These are phyloP conservation scores for Lycaena phlaeas DNA, from an alignment of 2,888 invertebrate species.

Conservation along the genomic window DNA sequence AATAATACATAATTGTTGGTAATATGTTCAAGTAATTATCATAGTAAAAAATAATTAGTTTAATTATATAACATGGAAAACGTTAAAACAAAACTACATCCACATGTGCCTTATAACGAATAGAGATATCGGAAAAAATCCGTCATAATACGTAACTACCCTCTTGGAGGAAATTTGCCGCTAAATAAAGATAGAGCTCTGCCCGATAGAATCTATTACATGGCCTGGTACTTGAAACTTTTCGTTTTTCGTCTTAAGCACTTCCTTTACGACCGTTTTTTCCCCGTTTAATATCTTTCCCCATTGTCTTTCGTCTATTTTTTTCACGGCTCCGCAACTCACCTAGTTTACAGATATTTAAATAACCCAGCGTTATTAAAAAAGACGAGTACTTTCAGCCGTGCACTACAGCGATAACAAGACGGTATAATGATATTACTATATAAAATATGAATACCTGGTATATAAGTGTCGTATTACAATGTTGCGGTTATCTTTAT, in stretches of 20 bases:
- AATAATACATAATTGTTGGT: too few species aligned
- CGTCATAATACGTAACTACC: neutral
- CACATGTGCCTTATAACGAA: neutral
- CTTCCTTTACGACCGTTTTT: conserved; percentile 49
- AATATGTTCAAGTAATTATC: too few species aligned
- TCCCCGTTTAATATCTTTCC: conserved; percentile 47
- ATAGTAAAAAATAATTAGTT: too few species aligned
- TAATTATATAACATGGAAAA: too few species aligned
- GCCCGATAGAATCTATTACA: conserved; percentile 8
- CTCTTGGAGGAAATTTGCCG: neutral
- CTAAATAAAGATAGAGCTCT: conserved; percentile 2
- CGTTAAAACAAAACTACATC: too few species aligned
- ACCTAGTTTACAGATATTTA: conserved; percentile 9
- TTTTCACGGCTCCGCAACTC: conserved; percentile 10
- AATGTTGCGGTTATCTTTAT: too few species aligned
- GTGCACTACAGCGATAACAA: conserved; percentile 1
- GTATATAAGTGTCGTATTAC: too few species aligned
- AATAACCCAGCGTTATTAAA: conserved; percentile 4
- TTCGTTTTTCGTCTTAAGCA: conserved; percentile 42
- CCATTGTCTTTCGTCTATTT: conserved; percentile 32
- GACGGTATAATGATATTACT: neutral
- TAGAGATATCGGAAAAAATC: neutral
- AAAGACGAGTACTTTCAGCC: neutral
- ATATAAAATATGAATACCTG: conserved; percentile 1
- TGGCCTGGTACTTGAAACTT: conserved; percentile 26